These are phyloP conservation scores for Phenganax marumi DNA, from an alignment of 92 coral and sea anemone genomes.

Conservation along the genomic window DNA sequence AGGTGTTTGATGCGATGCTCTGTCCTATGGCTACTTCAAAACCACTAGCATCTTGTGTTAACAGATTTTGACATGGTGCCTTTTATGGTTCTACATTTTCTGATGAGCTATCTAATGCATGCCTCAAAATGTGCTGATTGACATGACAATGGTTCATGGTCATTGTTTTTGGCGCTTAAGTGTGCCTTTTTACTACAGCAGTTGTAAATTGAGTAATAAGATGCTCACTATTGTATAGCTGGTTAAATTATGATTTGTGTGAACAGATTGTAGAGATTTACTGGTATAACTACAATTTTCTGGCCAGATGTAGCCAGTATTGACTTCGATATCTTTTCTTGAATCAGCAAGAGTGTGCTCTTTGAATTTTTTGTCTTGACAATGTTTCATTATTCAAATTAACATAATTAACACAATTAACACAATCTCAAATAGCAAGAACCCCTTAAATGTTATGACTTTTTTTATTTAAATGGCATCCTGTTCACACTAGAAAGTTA, in stretches of 20 bases:
- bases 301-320: too few relatives aligned
- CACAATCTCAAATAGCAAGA: neutral
- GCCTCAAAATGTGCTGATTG: neutral
- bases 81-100: neutral
- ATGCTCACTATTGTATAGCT: neutral
- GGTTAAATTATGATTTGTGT: neutral
- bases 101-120: neutral
- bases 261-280: neutral
- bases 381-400: neutral
- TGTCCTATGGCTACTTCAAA: neutral
- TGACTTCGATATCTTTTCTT: too few relatives aligned
- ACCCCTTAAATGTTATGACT: neutral
- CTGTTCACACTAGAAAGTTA: neutral
- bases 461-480: neutral
- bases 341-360: too few relatives aligned
- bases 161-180: neutral
- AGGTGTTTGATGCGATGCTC: neutral
- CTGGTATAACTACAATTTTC: too few relatives aligned
- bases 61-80: neutral
- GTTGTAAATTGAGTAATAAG: neutral
- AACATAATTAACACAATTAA: neutral
- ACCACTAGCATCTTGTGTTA: neutral
- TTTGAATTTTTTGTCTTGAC: too few relatives aligned
- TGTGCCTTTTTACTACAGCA: neutral
- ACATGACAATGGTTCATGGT: neutral